Percentiles rank a stretch among this genome's conserved stretches.
Conservation (phyloP, 2,113 vertebrate species). For the Mobula birostris region DNA sequence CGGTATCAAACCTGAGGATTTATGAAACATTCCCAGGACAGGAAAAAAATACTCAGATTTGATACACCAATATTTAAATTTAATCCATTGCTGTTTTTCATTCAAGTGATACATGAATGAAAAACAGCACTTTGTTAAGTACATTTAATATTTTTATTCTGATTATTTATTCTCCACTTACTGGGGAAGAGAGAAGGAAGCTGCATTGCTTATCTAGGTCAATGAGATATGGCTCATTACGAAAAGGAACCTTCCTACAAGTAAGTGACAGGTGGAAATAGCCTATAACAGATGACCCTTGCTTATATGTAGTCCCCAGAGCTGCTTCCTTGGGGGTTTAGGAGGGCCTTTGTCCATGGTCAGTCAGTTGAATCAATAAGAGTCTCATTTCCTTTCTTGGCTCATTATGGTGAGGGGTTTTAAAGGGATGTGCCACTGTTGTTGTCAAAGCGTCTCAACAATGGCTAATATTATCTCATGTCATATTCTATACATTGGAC, state of each 20-base stretch:
- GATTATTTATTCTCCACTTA: not conserved
- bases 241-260: not conserved
- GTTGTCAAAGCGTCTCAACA: not conserved
- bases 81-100: not conserved
- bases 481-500: not conserved
- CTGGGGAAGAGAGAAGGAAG: not conserved
- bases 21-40: not conserved
- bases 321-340: not conserved
- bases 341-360: not conserved
- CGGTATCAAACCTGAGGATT: not conserved
- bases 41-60: not conserved
- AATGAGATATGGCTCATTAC: not conserved
- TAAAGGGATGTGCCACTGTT: not conserved
- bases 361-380: slow-evolving; percentile 24
- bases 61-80: not conserved
- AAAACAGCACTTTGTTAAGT: not conserved
- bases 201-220: not conserved
- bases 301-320: slow-evolving; percentile 14
- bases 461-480: not conserved
- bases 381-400: not conserved
- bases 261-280: slow-evolving; percentile 21
- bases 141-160: not conserved
- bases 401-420: slow-evolving; percentile 18
- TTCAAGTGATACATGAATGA: too few relatives aligned
- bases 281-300: slow-evolving; percentile 18